Evolutionary conservation across 1,140 invertebrate species (phyloP).

Genomic region (Calliphora vicina): DNA sequence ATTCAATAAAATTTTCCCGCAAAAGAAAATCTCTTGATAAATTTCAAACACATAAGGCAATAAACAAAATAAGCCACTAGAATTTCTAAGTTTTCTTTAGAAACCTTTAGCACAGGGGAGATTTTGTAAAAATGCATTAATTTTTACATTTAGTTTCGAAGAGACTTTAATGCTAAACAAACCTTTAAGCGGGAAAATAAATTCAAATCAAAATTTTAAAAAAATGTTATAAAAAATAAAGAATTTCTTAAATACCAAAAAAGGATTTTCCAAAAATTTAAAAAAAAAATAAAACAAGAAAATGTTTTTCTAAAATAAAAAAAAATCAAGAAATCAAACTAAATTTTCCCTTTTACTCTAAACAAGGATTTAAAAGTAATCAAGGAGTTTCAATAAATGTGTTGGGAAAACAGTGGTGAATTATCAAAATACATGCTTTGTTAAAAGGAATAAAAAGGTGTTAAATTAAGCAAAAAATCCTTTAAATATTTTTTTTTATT

Average conservation of each 20-base stretch:
- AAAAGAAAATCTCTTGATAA: not conserved
- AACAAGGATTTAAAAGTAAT: not conserved
- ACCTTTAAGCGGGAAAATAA: conserved; percentile 14
- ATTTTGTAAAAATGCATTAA: not conserved
- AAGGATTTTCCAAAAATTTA: not conserved
- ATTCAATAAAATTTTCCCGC: not conserved
- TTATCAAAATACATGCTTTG: not conserved
- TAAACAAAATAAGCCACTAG: not conserved
- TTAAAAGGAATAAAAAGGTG: not conserved
- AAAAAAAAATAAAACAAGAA: not conserved
- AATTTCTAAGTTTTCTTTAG: conserved; percentile 5
- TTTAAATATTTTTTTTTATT: too few relatives aligned
- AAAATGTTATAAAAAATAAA: not conserved
- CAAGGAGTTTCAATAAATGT: not conserved
- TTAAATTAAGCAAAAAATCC: too few relatives aligned
- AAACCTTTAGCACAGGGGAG: not conserved
- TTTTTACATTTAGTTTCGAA: conserved; percentile 20
- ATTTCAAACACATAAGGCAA: not conserved
- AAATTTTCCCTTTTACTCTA: not conserved
- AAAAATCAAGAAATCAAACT: not conserved
- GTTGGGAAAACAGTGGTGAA: not conserved
- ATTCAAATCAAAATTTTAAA: not conserved
- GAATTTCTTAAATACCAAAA: not conserved
- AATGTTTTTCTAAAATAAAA: not conserved
- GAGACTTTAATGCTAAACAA: conserved; percentile 18